phyloP scores from a whole-genome alignment of 1,140 invertebrate genomes.

The Dendrolimus punctatus region DNA sequence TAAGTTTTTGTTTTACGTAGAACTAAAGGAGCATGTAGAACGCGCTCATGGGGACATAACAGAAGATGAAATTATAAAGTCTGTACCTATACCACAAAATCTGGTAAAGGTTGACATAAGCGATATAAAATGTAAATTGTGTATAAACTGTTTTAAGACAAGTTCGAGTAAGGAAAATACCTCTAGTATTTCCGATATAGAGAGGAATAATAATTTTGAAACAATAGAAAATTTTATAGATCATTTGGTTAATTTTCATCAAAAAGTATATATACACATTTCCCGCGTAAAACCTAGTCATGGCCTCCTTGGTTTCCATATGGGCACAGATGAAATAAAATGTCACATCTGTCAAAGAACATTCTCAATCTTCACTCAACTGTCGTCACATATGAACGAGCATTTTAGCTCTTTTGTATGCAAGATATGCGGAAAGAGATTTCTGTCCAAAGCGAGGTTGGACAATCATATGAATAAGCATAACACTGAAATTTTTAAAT shows the following conservation, averaged over 20 bases:
- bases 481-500: too few species aligned
- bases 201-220: neutral
- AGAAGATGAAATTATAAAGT: constrained; percentile 4
- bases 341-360: constrained; percentile 10
- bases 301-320: constrained; percentile 11
- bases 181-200: too few species aligned
- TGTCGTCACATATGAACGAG: constrained; percentile 15
- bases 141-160: neutral
- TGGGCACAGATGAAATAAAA: constrained; percentile 7
- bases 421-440: constrained; percentile 4
- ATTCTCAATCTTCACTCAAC: constrained; percentile 14
- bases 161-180: too few species aligned
- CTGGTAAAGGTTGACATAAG: constrained; percentile 12
- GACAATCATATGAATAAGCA: too few species aligned
- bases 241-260: neutral
- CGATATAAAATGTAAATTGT: constrained; percentile 11
- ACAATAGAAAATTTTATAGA: constrained; percentile 6
- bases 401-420: constrained; percentile 10
- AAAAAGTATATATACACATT: constrained; percentile 2
- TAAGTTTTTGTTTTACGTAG: constrained; percentile 7
- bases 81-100: constrained; percentile 10
- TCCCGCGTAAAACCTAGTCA: constrained; percentile 6
- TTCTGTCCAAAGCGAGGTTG: too few species aligned
- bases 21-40: constrained; percentile 10
- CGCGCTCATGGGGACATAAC: constrained; percentile 4